Evolutionary conservation across 1,140 invertebrate species (phyloP).

Genomic region (Pygmarrhopalites habei): DNA sequence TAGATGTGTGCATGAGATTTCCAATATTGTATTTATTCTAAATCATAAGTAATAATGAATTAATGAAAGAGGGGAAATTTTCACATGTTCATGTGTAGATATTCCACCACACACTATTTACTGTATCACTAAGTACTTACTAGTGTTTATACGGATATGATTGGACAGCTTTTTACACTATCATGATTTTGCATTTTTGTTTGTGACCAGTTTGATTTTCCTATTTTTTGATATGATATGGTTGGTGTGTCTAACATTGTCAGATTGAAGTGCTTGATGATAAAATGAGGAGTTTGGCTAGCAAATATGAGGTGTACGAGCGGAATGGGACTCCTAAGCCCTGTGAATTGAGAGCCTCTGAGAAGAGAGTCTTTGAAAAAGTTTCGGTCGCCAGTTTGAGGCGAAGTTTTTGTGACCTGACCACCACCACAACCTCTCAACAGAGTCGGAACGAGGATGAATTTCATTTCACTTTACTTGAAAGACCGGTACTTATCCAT

Average conservation of each 20-base stretch:
- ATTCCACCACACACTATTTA: too few species aligned
- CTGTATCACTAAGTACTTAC: too few species aligned
- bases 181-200: too few species aligned
- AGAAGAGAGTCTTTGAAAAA: constrained; percentile 29
- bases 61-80: background rate
- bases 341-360: constrained; percentile 7
- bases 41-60: background rate
- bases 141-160: too few species aligned
- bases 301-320: constrained; percentile 2
- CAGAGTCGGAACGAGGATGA: constrained; percentile 13
- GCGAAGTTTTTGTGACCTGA: constrained; percentile 56
- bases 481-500: constrained; percentile 2
- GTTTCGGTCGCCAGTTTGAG: constrained; percentile 41
- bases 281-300: constrained; percentile 7
- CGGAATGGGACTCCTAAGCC: background rate
- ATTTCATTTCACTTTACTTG: constrained; percentile 28
- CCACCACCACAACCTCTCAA: constrained; percentile 46
- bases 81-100: too few species aligned
- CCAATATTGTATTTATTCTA: background rate
- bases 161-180: too few species aligned
- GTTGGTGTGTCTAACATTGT: too few species aligned
- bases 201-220: too few species aligned
- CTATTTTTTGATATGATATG: too few species aligned
- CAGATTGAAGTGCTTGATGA: constrained; percentile 14
- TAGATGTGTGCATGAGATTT: background rate